phyloP scores from a whole-genome alignment of 2,113 vertebrate genomes.

The Onychostruthus taczanowskii region DNA sequence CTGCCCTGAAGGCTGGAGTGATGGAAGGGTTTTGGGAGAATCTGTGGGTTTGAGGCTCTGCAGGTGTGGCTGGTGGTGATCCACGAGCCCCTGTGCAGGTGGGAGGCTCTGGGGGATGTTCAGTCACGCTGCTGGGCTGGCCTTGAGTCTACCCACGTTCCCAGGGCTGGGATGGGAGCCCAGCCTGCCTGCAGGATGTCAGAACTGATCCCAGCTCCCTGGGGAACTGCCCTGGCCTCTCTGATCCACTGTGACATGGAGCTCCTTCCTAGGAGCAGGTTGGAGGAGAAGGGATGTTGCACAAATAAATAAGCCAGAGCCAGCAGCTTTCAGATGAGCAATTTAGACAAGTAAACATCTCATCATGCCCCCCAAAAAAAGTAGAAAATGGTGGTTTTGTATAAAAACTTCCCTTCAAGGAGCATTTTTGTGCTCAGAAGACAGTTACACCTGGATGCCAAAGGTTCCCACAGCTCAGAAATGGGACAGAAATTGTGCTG shows the following conservation, averaged over 20 bases:
- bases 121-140: not conserved
- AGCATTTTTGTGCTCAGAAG: not conserved
- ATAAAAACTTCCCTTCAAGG: too few species aligned
- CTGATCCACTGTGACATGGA: not conserved
- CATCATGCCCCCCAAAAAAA: not conserved
- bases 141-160: not conserved
- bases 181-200: not conserved
- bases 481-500: not conserved
- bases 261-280: not conserved
- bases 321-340: not conserved
- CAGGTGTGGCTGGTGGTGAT: not conserved
- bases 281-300: not conserved
- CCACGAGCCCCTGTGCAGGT: too few species aligned
- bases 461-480: not conserved
- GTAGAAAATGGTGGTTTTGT: not conserved
- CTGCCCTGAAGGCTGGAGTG: not conserved
- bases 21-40: not conserved
- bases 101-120: not conserved
- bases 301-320: not conserved
- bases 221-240: not conserved
- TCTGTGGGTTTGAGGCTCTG: accelerated
- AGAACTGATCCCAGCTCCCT: not conserved
- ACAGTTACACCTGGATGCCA: not conserved
- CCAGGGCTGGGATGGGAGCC: not conserved
- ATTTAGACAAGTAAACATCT: not conserved